Percentiles rank a stretch among this genome's conserved stretches.
Evolutionary conservation across 1,140 invertebrate genomes (phyloP).

Genomic region (Teleopsis dalmanni): DNA sequence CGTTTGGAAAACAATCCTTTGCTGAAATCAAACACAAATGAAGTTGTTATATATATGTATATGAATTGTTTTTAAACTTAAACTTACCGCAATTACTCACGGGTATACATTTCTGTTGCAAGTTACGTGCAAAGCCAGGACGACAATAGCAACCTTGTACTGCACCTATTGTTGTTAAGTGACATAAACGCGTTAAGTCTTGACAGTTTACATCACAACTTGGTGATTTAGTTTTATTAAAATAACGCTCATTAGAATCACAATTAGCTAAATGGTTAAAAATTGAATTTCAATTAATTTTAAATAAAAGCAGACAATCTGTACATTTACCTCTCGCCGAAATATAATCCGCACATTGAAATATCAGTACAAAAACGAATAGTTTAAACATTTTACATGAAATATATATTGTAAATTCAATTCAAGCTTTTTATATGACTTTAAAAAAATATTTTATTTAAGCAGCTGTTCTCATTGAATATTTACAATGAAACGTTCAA

Average conservation of each 20-base stretch:
- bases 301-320: not conserved
- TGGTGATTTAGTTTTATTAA: conserved; percentile 4
- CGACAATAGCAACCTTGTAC: conserved; percentile 5
- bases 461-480: too few relatives aligned
- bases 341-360: too few relatives aligned
- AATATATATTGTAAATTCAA: too few relatives aligned
- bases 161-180: not conserved
- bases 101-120: conserved; percentile 5
- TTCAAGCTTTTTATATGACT: too few relatives aligned
- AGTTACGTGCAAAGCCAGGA: conserved; percentile 6
- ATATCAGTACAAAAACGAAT: too few relatives aligned
- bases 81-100: not conserved
- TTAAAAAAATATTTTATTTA: too few relatives aligned
- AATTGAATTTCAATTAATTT: too few relatives aligned
- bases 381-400: too few relatives aligned
- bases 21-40: not conserved
- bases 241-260: conserved; percentile 4
- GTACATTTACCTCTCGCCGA: too few relatives aligned
- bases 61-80: not conserved
- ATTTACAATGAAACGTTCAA: too few relatives aligned
- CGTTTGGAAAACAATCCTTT: conserved; percentile 3
- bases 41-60: not conserved
- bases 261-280: conserved; percentile 3
- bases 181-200: conserved; percentile 6
- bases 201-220: conserved; percentile 9